These are phyloP conservation scores for Habropoda laboriosa DNA, from an alignment of 1,140 invertebrate species.

Conservation along the genomic window DNA sequence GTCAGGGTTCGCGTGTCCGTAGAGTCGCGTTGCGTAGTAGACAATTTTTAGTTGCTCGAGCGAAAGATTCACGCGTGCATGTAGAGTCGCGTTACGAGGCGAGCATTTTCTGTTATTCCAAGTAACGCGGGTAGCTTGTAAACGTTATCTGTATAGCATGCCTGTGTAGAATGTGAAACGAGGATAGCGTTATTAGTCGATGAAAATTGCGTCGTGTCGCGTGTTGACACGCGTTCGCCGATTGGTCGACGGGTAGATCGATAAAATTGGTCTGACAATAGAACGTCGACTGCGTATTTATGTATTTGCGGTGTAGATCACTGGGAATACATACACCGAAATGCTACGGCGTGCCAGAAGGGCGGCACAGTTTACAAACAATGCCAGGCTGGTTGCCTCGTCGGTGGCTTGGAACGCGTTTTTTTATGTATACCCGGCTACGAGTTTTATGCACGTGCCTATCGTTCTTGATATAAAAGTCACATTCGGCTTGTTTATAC, in stretches of 20 bases:
- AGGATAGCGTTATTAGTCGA: background rate
- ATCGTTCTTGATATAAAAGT: slow-evolving; percentile 36
- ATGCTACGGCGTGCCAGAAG: slow-evolving; percentile 18
- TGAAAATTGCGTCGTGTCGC: background rate
- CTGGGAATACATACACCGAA: slow-evolving; percentile 46
- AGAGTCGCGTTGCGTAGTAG: background rate
- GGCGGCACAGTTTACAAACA: slow-evolving; percentile 55
- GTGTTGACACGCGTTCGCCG: background rate
- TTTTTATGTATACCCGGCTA: slow-evolving; percentile 23
- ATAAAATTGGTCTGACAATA: slow-evolving; percentile 19
- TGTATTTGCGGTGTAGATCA: slow-evolving; percentile 15
- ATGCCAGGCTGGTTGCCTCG: background rate
- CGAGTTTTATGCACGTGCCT: slow-evolving; percentile 42
- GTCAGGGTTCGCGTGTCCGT: too few relatives aligned
- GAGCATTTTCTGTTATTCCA: too few relatives aligned
- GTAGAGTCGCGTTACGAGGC: background rate
- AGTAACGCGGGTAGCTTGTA: too few relatives aligned
- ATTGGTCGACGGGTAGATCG: slow-evolving; percentile 1
- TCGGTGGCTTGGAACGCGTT: slow-evolving; percentile 7
- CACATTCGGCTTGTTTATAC: slow-evolving; percentile 20
- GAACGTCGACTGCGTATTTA: background rate
- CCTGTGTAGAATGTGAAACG: background rate
- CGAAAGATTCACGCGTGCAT: too few relatives aligned
- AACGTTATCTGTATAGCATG: too few relatives aligned
- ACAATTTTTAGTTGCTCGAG: too few relatives aligned